Conservation (phyloP, 1,140 invertebrate genomes). For the Theocolax elegans region DNA sequence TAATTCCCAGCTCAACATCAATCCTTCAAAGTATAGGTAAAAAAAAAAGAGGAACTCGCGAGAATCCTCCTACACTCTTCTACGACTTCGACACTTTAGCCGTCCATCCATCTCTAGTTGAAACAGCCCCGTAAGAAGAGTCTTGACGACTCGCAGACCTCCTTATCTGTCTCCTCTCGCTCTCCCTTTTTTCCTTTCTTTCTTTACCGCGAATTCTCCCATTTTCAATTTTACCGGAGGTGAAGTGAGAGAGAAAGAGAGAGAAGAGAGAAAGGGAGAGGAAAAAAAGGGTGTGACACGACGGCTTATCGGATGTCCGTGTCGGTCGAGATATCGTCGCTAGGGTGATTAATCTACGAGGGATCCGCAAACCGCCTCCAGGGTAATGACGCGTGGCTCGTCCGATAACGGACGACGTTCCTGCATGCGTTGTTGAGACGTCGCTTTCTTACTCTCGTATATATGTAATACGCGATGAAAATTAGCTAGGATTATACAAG, state of each 20-base stretch:
- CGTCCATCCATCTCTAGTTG: not conserved
- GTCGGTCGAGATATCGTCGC: slow-evolving; percentile 41
- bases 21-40: not conserved
- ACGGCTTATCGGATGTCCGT: slow-evolving; percentile 35
- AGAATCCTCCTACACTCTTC: no score
- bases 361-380: slow-evolving; percentile 41
- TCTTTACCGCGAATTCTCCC: slow-evolving; percentile 36
- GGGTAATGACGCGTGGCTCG: slow-evolving; percentile 63
- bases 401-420: slow-evolving; percentile 57
- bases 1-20: not conserved
- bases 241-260: not conserved
- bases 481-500: no score
- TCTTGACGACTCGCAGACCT: no score
- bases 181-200: not conserved
- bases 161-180: not conserved
- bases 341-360: slow-evolving; percentile 60
- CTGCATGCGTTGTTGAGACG: no score
- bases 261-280: slow-evolving; percentile 8
- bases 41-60: slow-evolving; percentile 9
- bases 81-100: slow-evolving; percentile 15
- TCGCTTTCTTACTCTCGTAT: no score
- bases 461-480: no score
- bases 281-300: slow-evolving; percentile 31
- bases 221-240: slow-evolving; percentile 29
- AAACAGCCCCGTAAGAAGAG: not conserved